These are phyloP conservation scores for Phylloscopus whistleri DNA, from an alignment of 2,113 vertebrate species.

Conservation along the genomic window DNA sequence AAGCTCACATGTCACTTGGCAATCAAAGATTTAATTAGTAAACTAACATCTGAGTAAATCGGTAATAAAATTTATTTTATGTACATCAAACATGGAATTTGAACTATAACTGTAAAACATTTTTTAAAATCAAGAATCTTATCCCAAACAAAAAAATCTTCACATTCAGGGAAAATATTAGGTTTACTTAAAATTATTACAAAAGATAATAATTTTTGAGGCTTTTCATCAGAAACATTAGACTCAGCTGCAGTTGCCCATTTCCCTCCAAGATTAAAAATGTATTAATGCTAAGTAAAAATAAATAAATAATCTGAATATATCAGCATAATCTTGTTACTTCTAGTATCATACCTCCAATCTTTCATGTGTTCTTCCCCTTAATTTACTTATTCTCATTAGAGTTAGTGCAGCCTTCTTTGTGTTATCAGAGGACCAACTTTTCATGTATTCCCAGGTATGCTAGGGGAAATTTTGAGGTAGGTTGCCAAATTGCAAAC, in stretches of 20 bases:
- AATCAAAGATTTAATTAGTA: not conserved
- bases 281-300: not conserved
- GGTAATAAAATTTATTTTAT: not conserved
- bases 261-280: not conserved
- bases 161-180: not conserved
- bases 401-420: not conserved
- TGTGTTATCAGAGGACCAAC: not conserved
- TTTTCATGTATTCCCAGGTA: not conserved
- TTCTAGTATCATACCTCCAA: accelerated
- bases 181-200: not conserved
- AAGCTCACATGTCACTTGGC: not conserved
- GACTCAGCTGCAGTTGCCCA: not conserved
- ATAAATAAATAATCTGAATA: not conserved
- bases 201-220: not conserved
- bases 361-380: not conserved
- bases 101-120: not conserved
- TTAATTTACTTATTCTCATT: not conserved
- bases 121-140: not conserved
- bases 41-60: not conserved
- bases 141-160: not conserved
- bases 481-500: not conserved
- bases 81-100: not conserved
- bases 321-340: not conserved
- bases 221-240: not conserved
- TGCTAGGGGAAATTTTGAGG: not conserved